phyloP scores from a whole-genome alignment of 2,113 vertebrate genomes.

The human (Homo sapiens) region DNA sequence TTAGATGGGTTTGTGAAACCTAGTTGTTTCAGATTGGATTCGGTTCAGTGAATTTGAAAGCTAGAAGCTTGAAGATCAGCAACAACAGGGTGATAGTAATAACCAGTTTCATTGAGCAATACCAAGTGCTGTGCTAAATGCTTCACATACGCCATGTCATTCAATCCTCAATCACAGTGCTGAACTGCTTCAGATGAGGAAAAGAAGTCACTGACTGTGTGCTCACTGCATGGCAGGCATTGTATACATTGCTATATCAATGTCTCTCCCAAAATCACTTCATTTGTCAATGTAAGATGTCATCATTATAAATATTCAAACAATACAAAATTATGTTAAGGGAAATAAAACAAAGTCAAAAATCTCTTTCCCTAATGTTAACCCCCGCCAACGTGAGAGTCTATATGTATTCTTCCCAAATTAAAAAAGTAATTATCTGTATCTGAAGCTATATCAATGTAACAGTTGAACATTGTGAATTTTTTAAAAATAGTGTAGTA shows the following conservation, averaged over 20 bases:
- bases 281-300: not conserved
- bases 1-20: not conserved
- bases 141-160: fast-evolving
- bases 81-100: not conserved
- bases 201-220: too few relatives aligned
- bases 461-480: not conserved
- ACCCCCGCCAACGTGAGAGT: not conserved
- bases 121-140: not conserved
- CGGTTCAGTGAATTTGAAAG: not conserved
- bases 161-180: not conserved
- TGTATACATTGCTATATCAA: not conserved
- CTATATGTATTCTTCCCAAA: not conserved
- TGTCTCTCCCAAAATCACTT: not conserved
- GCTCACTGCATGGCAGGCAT: not conserved
- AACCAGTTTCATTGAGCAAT: not conserved
- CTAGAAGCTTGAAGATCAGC: not conserved
- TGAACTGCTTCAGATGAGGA: not conserved
- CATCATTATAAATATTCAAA: not conserved
- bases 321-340: not conserved
- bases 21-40: not conserved
- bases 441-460: not conserved
- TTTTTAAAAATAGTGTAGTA: not conserved
- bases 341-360: not conserved
- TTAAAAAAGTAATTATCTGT: not conserved
- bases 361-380: not conserved